Conservation (phyloP, 2,888 invertebrate species). For the Rhagophthalmus giganteus region DNA sequence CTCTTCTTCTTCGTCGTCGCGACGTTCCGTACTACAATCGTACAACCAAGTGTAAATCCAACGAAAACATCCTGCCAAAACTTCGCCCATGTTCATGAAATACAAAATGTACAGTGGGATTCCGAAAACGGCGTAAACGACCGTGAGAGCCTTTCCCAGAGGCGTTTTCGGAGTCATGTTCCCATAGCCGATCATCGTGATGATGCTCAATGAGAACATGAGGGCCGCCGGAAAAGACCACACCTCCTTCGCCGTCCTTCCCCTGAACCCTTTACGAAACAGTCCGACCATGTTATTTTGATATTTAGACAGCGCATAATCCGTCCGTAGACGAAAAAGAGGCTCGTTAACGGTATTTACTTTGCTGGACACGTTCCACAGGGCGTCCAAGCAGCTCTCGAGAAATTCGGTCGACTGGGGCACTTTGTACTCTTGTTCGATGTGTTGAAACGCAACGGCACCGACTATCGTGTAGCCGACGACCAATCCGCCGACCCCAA, state of each 20-base stretch:
- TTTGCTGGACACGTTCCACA: slow-evolving; percentile 70
- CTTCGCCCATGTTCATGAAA: slow-evolving; percentile 88
- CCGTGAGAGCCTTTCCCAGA: slow-evolving; percentile 82
- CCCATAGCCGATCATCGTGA: slow-evolving; percentile 92
- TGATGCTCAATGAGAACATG: slow-evolving; percentile 86
- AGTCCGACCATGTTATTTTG: slow-evolving; percentile 69
- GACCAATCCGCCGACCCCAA: slow-evolving; percentile 85
- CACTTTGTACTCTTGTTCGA: slow-evolving; percentile 62
- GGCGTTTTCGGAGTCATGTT: slow-evolving; percentile 81
- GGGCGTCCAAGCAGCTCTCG: slow-evolving; percentile 61
- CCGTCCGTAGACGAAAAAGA: slow-evolving; percentile 64
- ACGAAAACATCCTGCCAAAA: slow-evolving; percentile 78
- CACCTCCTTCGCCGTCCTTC: slow-evolving; percentile 67
- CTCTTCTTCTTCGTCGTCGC: slow-evolving; percentile 58
- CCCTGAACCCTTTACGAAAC: slow-evolving; percentile 70
- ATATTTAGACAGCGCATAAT: slow-evolving; percentile 65
- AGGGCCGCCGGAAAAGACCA: slow-evolving; percentile 88
- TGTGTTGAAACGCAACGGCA: slow-evolving; percentile 77
- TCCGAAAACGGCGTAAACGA: slow-evolving; percentile 84
- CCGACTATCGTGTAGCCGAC: slow-evolving; percentile 86
- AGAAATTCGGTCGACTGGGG: not conserved
- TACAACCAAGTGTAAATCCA: slow-evolving; percentile 78
- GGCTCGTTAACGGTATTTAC: slow-evolving; percentile 68
- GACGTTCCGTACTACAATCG: slow-evolving; percentile 65
- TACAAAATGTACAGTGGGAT: slow-evolving; percentile 86